A percentile compares a stretch with the other conserved stretches of the same genome.
phyloP scores from a whole-genome alignment of 2,888 invertebrate genomes.

The Drosophila yooni region DNA sequence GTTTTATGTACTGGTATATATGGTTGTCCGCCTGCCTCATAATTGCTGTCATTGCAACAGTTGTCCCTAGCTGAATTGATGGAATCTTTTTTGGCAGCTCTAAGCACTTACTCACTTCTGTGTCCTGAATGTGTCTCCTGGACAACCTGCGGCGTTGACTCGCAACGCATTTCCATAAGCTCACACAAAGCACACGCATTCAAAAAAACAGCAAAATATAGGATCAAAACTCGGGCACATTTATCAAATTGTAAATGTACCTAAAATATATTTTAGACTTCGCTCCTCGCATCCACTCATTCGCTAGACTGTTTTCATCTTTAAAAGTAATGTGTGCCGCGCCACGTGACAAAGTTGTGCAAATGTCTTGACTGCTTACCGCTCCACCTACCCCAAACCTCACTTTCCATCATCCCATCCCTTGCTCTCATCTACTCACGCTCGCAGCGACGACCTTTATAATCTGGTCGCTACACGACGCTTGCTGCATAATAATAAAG shows the following conservation, averaged over 20 bases:
- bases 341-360: slow-evolving; percentile 66
- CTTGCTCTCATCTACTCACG: neutral
- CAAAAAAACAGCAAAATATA: neutral
- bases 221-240: slow-evolving; percentile 42
- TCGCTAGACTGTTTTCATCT: slow-evolving; percentile 35
- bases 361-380: slow-evolving; percentile 43
- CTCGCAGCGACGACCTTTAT: slow-evolving; percentile 51
- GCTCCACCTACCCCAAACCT: neutral
- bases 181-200: neutral
- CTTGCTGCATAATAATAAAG: slow-evolving; percentile 64
- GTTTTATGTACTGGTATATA: slow-evolving; percentile 57
- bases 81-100: slow-evolving; percentile 40
- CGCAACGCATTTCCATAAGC: slow-evolving; percentile 54
- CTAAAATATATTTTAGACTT: slow-evolving; percentile 24
- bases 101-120: slow-evolving; percentile 37
- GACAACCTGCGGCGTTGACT: slow-evolving; percentile 54
- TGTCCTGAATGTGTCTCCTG: slow-evolving; percentile 10
- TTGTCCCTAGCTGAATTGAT: slow-evolving; percentile 60
- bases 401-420: neutral
- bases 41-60: slow-evolving; percentile 76
- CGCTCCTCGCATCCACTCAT: neutral
- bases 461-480: slow-evolving; percentile 62
- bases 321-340: slow-evolving; percentile 54
- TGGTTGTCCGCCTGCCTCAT: slow-evolving; percentile 35
- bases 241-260: slow-evolving; percentile 66